phyloP scores from a whole-genome alignment of 2,888 invertebrate genomes.

The Nysson spinosus region DNA sequence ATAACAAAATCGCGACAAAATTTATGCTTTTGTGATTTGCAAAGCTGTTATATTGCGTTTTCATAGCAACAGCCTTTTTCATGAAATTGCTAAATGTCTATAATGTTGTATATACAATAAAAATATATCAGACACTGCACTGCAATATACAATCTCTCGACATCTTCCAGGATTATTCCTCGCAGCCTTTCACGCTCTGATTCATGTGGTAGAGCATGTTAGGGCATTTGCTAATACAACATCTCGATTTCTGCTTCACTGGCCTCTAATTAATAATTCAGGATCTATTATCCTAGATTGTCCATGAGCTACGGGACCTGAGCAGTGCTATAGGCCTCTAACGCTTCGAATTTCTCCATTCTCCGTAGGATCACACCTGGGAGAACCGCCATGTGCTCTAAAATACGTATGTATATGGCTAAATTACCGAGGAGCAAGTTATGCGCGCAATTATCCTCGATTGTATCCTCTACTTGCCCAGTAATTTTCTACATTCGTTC shows the following conservation, averaged over 20 bases:
- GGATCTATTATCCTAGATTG: slow-evolving; percentile 36
- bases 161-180: too few relatives aligned
- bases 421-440: slow-evolving; percentile 17
- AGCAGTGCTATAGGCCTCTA: background rate
- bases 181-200: slow-evolving; percentile 27
- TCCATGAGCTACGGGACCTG: background rate
- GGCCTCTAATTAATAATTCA: slow-evolving; percentile 47
- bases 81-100: too few relatives aligned
- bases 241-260: slow-evolving; percentile 46
- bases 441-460: slow-evolving; percentile 21
- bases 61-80: too few relatives aligned
- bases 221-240: slow-evolving; percentile 31
- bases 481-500: background rate
- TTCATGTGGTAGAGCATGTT: slow-evolving; percentile 21
- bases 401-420: slow-evolving; percentile 5
- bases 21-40: too few relatives aligned
- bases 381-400: background rate
- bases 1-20: too few relatives aligned
- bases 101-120: too few relatives aligned
- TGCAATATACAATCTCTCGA: too few relatives aligned
- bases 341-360: slow-evolving; percentile 19
- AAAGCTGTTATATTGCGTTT: too few relatives aligned
- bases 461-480: slow-evolving; percentile 1
- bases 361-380: background rate
- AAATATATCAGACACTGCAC: too few relatives aligned